These are phyloP conservation scores for Syrrhaptes paradoxus DNA, from an alignment of 2,113 vertebrate species.

Conservation along the genomic window DNA sequence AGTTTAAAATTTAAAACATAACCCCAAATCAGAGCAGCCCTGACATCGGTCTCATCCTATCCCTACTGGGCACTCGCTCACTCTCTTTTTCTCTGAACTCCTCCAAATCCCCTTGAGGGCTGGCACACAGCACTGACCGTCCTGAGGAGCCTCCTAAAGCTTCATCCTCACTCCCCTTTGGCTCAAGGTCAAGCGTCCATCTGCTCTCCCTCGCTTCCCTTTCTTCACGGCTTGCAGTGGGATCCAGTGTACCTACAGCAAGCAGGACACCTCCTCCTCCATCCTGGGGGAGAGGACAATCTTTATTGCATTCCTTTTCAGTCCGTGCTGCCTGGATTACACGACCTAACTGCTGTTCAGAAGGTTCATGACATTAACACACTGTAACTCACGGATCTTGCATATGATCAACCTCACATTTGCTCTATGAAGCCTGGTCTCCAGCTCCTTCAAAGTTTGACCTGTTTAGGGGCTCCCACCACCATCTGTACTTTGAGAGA, in stretches of 20 bases:
- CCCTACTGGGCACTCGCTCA: background rate
- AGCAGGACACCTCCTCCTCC: background rate
- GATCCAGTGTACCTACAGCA: background rate
- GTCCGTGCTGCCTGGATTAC: background rate
- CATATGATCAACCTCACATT: background rate
- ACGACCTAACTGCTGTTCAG: background rate
- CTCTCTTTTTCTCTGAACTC: no score
- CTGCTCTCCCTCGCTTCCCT: accelerated
- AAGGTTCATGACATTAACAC: background rate
- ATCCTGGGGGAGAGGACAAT: background rate
- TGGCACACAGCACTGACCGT: accelerated
- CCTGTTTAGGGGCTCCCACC: background rate
- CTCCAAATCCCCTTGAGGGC: no score
- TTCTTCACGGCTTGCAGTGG: accelerated
- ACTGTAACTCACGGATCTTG: background rate
- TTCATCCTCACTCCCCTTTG: background rate
- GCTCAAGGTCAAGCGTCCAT: background rate
- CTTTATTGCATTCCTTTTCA: background rate
- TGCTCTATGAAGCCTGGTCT: background rate
- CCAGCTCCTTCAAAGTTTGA: background rate
- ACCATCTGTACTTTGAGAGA: background rate
- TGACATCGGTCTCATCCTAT: accelerated
- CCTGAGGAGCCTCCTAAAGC: background rate
- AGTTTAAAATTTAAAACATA: background rate
- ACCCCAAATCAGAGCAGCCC: background rate